Percentiles rank a stretch among this genome's conserved stretches.
These are phyloP conservation scores for Subacronicta megacephala DNA, from an alignment of 2,888 invertebrate species.

Conservation along the genomic window DNA sequence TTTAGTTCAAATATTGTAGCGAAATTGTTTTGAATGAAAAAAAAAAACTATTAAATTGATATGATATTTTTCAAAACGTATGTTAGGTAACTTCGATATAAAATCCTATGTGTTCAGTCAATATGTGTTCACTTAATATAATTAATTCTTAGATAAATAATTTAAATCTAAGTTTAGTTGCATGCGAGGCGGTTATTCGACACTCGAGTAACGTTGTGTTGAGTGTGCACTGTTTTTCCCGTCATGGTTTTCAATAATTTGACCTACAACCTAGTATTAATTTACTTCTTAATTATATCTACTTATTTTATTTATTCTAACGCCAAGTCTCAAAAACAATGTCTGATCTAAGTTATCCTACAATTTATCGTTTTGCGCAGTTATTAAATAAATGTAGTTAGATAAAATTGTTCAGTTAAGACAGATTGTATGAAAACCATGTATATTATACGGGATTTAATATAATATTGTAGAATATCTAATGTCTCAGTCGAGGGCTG, in stretches of 20 bases:
- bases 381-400: constrained; percentile 48
- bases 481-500: constrained; percentile 26
- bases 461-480: constrained; percentile 44
- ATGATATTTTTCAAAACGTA: constrained; percentile 57
- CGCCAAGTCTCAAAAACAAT: constrained; percentile 39
- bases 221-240: constrained; percentile 51
- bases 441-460: constrained; percentile 46
- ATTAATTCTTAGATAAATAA: constrained; percentile 62
- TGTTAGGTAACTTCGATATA: constrained; percentile 55
- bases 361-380: constrained; percentile 47
- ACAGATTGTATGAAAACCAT: constrained; percentile 54
- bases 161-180: constrained; percentile 62
- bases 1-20: constrained; percentile 85
- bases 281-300: constrained; percentile 13
- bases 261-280: constrained; percentile 22
- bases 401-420: constrained; percentile 32
- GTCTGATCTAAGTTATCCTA: constrained; percentile 43
- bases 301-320: constrained; percentile 31
- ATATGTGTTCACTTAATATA: constrained; percentile 83
- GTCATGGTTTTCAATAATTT: constrained; percentile 65
- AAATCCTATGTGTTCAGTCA: constrained; percentile 80
- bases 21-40: constrained; percentile 76
- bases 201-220: constrained; percentile 38
- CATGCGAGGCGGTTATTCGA: constrained; percentile 47
- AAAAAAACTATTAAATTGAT: constrained; percentile 65